phyloP scores from a whole-genome alignment of 2,113 vertebrate species.

The Esox niger region DNA sequence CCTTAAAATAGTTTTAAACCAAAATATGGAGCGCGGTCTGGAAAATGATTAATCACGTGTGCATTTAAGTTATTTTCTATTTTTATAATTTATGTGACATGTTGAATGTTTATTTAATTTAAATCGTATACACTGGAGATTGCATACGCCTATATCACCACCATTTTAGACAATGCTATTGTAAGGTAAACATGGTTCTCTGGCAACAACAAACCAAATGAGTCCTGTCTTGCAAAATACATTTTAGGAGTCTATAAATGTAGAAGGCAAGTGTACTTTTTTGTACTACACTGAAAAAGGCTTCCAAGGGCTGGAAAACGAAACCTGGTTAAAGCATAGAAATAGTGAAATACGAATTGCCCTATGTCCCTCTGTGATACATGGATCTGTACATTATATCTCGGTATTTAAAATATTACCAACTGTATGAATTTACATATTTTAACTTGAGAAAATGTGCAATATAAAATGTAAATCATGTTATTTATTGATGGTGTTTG shows the following conservation, averaged over 20 bases:
- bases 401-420: constrained; percentile 97
- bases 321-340: constrained; percentile 84
- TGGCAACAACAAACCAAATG: constrained; percentile 44
- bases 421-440: constrained; percentile 98
- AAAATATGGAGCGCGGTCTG: constrained; percentile 46
- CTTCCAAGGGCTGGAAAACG: constrained; percentile 68
- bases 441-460: constrained; percentile 97
- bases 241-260: constrained; percentile 20
- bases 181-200: constrained; percentile 11
- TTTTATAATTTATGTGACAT: constrained; percentile 62
- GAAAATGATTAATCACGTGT: constrained; percentile 42
- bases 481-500: constrained; percentile 99
- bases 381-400: constrained; percentile 91
- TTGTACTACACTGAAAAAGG: constrained; percentile 54
- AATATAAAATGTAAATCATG: constrained; percentile 99
- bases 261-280: constrained; percentile 35
- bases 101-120: constrained; percentile 64
- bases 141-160: constrained; percentile 39
- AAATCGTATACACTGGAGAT: constrained; percentile 52
- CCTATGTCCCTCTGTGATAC: constrained; percentile 89
- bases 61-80: constrained; percentile 37
- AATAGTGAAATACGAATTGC: constrained; percentile 74
- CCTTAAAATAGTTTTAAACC: constrained; percentile 53
- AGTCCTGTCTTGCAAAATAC: constrained; percentile 43
- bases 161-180: constrained; percentile 15